Evolutionary conservation across 2,888 invertebrate species (phyloP).

Genomic region (Idaea dimidiata): DNA sequence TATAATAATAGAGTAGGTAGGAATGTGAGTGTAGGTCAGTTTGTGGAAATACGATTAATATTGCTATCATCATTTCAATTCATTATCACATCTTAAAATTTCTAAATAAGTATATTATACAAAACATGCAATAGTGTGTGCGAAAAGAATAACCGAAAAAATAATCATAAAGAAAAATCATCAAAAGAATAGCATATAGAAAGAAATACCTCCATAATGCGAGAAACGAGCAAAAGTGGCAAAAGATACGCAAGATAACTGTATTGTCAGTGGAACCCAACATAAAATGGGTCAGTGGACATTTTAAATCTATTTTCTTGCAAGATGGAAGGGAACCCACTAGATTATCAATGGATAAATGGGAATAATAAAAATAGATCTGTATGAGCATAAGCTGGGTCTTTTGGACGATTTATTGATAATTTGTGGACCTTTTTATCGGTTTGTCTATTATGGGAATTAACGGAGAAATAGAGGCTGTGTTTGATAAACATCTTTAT

Average conservation of each 20-base stretch:
- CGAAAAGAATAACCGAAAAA: neutral
- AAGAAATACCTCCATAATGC: neutral
- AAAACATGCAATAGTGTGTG: neutral
- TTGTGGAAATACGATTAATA: too few relatives aligned
- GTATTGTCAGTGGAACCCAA: conserved; percentile 33
- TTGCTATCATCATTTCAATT: too few relatives aligned
- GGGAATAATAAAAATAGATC: conserved; percentile 18
- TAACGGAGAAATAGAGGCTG: neutral
- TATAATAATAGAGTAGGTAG: too few relatives aligned
- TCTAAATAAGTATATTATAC: too few relatives aligned
- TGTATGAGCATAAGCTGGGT: neutral
- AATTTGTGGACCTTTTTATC: conserved; percentile 1
- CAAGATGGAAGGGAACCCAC: conserved; percentile 35
- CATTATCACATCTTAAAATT: too few relatives aligned
- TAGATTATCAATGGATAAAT: conserved; percentile 33
- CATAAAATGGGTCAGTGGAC: conserved; percentile 34
- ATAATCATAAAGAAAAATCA: conserved; percentile 4
- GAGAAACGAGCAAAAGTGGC: conserved; percentile 21
- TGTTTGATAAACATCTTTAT: neutral
- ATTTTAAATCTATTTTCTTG: conserved; percentile 43
- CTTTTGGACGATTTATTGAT: neutral
- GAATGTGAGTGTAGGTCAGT: too few relatives aligned
- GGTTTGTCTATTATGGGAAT: neutral
- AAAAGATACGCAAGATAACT: conserved; percentile 27
- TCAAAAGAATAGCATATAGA: conserved; percentile 10